Conservation (phyloP, 2,113 vertebrate species). For the Cinclus mexicanus region DNA sequence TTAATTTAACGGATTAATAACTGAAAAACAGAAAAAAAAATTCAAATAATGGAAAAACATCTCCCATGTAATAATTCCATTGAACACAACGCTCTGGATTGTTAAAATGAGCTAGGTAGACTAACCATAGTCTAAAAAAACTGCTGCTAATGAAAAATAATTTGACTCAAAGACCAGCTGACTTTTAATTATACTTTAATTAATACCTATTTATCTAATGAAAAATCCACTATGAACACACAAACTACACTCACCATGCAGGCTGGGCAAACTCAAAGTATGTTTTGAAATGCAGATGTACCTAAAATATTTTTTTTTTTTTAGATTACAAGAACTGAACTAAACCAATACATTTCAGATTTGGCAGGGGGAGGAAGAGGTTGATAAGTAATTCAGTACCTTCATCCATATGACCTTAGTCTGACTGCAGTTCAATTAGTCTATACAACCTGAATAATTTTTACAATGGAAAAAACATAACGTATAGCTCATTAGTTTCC, state of each 20-base stretch:
- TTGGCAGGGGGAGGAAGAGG: not conserved
- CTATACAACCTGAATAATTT: not conserved
- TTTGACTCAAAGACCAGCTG: not conserved
- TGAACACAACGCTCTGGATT: not conserved
- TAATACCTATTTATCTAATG: not conserved
- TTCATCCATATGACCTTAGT: not conserved
- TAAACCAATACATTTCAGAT: not conserved
- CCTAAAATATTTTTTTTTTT: not conserved
- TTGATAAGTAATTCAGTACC: not conserved
- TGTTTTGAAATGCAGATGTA: not conserved
- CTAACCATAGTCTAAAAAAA: not conserved
- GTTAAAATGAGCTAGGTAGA: not conserved
- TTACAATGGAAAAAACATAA: not conserved
- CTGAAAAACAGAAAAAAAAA: not conserved
- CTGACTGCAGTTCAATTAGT: not conserved
- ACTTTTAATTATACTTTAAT: not conserved
- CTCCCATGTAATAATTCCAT: not conserved
- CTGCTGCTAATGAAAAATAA: not conserved
- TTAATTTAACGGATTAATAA: not conserved
- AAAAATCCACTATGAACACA: not conserved
- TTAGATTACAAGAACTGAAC: not conserved
- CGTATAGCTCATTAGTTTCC: not conserved
- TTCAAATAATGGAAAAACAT: not conserved
- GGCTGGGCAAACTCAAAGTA: not conserved
- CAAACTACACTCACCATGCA: not conserved